Conservation (phyloP, 2,113 vertebrate species). For the Sitta europaea region DNA sequence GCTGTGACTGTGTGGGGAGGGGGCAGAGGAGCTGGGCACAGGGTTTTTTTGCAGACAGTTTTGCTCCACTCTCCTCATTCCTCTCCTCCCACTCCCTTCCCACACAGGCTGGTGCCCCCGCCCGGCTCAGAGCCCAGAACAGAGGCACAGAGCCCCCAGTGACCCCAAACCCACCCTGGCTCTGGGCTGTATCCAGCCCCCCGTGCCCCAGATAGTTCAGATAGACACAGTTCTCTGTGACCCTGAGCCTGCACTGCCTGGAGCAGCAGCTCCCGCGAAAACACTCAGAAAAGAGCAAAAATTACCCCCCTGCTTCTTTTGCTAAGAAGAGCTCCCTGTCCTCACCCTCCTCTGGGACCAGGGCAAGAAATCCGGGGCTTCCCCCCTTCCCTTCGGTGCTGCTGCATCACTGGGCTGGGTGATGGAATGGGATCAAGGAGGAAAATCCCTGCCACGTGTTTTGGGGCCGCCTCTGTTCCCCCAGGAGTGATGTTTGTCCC, state of each 20-base stretch:
- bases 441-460: accelerated
- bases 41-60: accelerated
- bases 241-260: not conserved
- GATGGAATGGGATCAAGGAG: not conserved
- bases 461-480: not conserved
- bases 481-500: not conserved
- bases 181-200: accelerated
- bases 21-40: accelerated
- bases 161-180: not conserved
- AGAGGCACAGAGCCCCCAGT: not conserved
- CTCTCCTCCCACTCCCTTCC: not conserved
- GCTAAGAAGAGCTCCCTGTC: not conserved
- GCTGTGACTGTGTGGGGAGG: not conserved
- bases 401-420: accelerated
- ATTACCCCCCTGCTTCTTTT: accelerated
- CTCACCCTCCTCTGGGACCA: not conserved
- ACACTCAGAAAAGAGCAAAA: not conserved
- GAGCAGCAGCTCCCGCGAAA: not conserved
- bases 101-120: accelerated
- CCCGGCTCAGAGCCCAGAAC: accelerated
- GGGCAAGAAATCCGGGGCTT: not conserved
- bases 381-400: accelerated
- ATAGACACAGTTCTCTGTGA: too few species aligned
- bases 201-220: accelerated
- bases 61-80: not conserved